Evolutionary conservation across 2,888 invertebrate genomes (phyloP).

Genomic region (Axea sp.): DNA sequence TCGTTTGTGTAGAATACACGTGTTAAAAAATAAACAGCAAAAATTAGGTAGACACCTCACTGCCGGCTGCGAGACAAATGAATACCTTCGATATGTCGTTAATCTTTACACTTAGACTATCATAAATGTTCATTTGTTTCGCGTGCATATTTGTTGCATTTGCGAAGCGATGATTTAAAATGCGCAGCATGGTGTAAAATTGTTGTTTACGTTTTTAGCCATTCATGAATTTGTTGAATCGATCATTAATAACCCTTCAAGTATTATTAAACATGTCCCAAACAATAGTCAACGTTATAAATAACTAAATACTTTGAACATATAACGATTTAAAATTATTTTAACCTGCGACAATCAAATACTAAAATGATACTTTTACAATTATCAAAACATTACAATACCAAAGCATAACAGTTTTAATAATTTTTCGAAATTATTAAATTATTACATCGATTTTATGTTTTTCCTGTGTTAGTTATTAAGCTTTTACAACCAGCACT

Average conservation of each 20-base stretch:
- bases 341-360: too few relatives aligned
- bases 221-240: constrained; percentile 28
- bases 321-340: neutral
- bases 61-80: constrained; percentile 48
- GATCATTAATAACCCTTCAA: constrained; percentile 30
- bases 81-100: constrained; percentile 54
- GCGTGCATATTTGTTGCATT: constrained; percentile 28
- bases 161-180: constrained; percentile 37
- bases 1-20: constrained; percentile 6
- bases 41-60: constrained; percentile 19
- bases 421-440: too few relatives aligned
- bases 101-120: constrained; percentile 56
- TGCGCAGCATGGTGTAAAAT: constrained; percentile 51
- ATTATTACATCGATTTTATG: too few relatives aligned
- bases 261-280: neutral
- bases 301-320: neutral
- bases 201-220: constrained; percentile 49
- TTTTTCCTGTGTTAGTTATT: too few relatives aligned
- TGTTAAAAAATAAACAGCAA: constrained; percentile 18
- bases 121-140: constrained; percentile 54
- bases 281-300: neutral
- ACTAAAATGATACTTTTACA: too few relatives aligned
- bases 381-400: too few relatives aligned
- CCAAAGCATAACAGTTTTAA: too few relatives aligned
- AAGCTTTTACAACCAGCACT: too few relatives aligned